A percentile compares a stretch with the other conserved stretches of the same genome.
Conservation (phyloP, 2,113 vertebrate species). For the Crypturellus undulatus region DNA sequence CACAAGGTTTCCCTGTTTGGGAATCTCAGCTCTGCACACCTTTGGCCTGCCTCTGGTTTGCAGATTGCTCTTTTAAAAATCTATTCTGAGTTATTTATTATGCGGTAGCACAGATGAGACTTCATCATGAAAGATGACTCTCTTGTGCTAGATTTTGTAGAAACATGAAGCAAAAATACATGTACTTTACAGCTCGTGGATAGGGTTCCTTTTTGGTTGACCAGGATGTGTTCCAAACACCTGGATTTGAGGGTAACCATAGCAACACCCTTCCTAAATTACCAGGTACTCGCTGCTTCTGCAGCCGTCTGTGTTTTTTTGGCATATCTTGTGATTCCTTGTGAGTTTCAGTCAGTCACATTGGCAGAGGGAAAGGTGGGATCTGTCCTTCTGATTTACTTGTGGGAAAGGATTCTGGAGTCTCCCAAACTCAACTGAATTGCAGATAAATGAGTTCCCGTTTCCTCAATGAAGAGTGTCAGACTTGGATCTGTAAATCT, state of each 20-base stretch:
- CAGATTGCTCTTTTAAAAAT: not conserved
- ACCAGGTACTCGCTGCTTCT: not conserved
- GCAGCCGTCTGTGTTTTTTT: not conserved
- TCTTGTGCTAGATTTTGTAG: not conserved
- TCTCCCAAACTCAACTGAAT: not conserved
- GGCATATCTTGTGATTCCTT: not conserved
- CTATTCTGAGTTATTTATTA: not conserved
- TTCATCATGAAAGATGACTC: not conserved
- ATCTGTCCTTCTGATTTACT: not conserved
- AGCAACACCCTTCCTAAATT: not conserved
- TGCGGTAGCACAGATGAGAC: not conserved
- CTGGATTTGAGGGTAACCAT: not conserved
- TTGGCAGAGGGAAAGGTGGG: not conserved
- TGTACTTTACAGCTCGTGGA: not conserved
- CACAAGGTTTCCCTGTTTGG: not conserved
- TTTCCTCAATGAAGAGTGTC: not conserved
- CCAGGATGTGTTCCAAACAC: not conserved
- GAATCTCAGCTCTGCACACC: not conserved
- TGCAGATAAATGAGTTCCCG: not conserved
- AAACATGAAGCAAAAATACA: not conserved
- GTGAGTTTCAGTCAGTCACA: rapidly evolving
- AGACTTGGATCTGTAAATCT: not conserved
- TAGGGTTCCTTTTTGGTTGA: not conserved
- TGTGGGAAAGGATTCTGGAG: rapidly evolving
- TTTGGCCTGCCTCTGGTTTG: not conserved